A percentile compares a stretch with the other conserved stretches of the same genome.
These are phyloP conservation scores for Sebastes baramenuke DNA, from an alignment of 2,797 vertebrate species.

Conservation along the genomic window DNA sequence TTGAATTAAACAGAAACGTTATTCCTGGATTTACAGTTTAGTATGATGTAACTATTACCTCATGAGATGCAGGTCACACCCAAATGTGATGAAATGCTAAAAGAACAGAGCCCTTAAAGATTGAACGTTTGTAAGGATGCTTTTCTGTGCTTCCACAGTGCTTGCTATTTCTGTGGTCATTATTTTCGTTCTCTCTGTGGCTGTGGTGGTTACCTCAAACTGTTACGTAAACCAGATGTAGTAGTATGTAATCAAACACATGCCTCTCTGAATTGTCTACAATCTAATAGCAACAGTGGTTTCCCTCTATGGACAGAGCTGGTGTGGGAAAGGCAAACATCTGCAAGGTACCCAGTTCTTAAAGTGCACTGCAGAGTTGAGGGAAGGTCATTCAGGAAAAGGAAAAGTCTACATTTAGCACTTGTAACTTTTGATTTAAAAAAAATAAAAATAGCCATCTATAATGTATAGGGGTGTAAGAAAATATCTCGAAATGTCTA, in stretches of 20 bases:
- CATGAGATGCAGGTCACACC: slow-evolving; percentile 1
- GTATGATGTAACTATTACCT: background rate
- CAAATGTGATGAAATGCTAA: background rate
- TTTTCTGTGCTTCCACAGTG: background rate
- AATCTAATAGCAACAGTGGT: slow-evolving; percentile 22
- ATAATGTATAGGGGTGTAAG: no score
- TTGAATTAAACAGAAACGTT: background rate
- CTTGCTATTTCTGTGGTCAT: background rate
- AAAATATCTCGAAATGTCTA: no score
- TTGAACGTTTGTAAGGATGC: background rate
- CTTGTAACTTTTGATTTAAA: background rate
- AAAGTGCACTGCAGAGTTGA: background rate
- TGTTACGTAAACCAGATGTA: slow-evolving; percentile 35
- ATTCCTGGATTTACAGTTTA: background rate
- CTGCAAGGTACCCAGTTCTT: background rate
- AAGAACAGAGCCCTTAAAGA: background rate
- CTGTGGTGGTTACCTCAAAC: background rate
- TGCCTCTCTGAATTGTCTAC: slow-evolving; percentile 24
- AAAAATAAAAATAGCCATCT: no score
- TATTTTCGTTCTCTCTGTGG: background rate
- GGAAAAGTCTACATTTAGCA: background rate
- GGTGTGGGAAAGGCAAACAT: slow-evolving; percentile 33
- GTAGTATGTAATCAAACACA: slow-evolving; percentile 35
- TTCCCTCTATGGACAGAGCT: slow-evolving; percentile 29
- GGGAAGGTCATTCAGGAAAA: background rate